phyloP scores from a whole-genome alignment of 2,113 vertebrate genomes.

The Deroptyus accipitrinus region DNA sequence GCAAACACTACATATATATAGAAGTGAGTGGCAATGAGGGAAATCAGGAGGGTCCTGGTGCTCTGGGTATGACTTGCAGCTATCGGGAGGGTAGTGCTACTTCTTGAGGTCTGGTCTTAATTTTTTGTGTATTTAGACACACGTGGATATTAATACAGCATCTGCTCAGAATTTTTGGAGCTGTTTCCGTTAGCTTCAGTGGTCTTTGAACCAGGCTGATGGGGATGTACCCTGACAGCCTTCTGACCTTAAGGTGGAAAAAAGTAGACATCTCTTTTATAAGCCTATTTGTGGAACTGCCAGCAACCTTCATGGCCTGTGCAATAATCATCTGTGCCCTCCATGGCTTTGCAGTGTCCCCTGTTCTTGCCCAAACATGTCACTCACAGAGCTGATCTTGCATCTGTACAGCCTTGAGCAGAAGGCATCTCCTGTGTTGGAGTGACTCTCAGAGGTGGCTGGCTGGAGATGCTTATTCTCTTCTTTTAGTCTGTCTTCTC shows the following conservation, averaged over 20 bases:
- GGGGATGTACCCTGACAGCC: not conserved
- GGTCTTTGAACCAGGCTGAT: not conserved
- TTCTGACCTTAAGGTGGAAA: not conserved
- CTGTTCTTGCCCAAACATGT: not conserved
- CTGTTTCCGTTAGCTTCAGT: not conserved
- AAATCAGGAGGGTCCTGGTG: not conserved
- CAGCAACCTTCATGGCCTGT: not conserved
- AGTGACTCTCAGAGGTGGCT: not conserved
- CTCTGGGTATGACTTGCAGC: not conserved
- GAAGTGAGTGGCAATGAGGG: slow-evolving; percentile 76
- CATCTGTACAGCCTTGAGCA: not conserved
- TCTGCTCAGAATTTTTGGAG: not conserved
- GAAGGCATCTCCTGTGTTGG: not conserved
- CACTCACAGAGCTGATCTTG: not conserved
- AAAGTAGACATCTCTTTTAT: not conserved
- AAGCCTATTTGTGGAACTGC: not conserved
- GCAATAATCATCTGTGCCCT: not conserved
- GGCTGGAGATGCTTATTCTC: not conserved
- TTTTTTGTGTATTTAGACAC: not conserved
- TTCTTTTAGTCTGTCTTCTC: not conserved
- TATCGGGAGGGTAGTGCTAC: not conserved
- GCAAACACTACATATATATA: slow-evolving; percentile 93
- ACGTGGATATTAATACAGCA: not conserved
- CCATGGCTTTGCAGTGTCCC: not conserved
- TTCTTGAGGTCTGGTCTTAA: not conserved